Base-by-base conservation (phyloP, 2,888 invertebrate genomes). In the Brenthis hecate region DNA sequence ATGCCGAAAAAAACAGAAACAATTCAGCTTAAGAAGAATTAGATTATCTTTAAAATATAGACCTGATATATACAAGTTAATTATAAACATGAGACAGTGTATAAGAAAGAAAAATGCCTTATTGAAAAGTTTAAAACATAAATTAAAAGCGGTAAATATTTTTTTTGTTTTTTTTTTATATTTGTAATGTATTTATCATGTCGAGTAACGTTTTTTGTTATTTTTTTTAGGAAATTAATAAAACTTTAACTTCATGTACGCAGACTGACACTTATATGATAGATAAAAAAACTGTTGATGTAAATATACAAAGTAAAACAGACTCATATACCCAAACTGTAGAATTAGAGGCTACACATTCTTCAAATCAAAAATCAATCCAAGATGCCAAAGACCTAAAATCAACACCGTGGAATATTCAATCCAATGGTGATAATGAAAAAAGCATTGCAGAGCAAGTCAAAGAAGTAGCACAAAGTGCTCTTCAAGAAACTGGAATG, bases 401-500 rank as follows among this genome's bases (percentile, higher is more conserved):
- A 28, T 50, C 62, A 28, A 72, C 79, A 2, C 86, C 80, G 2
- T 88, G 91, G 90, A 80, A 80, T 50, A 76, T 78, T 58, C 75
- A 78, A 48, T 76, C 78, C 28, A 78, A 78, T 72, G 82, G 80
- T 51, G 78, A 79, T n/a, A 77, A 75, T 56, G 81, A 80, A 13
- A 91, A 89, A 72, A 94, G 93, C 79, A 94, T 97, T 75, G 94
- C 95, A 0, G 96, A 96, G 54, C 96, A 97, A 87, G 96, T 97
- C 62, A 96, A 95, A 60, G 94, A 96, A 83, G 96, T 94, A 3
- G 97, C 97, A 0, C 95, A 96, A 83, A 94, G 94, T 82, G 96
- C 96, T 5, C 86, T 96, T 81, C 94, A 95, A 77, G 94, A 96
- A 75, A 94, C 94, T 58, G 96, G 96, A 19, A 97, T 97, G 94